Percentiles rank a stretch among this genome's conserved stretches.
Evolutionary conservation across 2,113 vertebrate species (phyloP).

Genomic region (Dromiciops gliroides): DNA sequence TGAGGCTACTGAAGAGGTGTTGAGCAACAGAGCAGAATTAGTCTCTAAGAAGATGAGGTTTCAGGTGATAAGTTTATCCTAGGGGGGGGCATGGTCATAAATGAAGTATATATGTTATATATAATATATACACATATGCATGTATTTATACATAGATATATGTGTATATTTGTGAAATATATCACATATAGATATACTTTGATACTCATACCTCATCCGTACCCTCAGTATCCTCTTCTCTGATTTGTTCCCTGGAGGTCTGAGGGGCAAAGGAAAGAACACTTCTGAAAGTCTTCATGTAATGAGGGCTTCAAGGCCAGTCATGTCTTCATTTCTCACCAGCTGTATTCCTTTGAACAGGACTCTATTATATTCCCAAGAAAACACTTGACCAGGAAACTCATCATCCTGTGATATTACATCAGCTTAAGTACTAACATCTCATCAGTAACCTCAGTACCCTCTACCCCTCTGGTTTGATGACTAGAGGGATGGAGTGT

Average conservation of each 20-base stretch:
- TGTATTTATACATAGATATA: fast-evolving
- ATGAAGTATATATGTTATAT: neutral
- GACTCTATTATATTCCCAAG: neutral
- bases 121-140: neutral
- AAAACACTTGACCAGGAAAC: neutral
- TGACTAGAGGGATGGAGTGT: neutral
- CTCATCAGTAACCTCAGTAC: neutral
- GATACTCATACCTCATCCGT: neutral
- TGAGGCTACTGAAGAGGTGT: too few relatives aligned
- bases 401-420: neutral
- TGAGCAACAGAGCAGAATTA: too few relatives aligned
- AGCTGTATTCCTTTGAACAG: neutral
- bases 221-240: neutral
- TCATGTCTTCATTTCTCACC: neutral
- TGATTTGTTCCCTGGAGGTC: neutral
- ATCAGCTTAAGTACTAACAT: neutral
- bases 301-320: neutral
- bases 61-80: too few relatives aligned
- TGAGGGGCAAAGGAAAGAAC: neutral
- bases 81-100: too few relatives aligned
- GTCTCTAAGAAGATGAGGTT: too few relatives aligned
- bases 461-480: neutral
- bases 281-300: neutral
- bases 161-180: neutral
- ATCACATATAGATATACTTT: neutral